Conservation (phyloP, 2,888 invertebrate genomes). For the Cancer borealis region DNA sequence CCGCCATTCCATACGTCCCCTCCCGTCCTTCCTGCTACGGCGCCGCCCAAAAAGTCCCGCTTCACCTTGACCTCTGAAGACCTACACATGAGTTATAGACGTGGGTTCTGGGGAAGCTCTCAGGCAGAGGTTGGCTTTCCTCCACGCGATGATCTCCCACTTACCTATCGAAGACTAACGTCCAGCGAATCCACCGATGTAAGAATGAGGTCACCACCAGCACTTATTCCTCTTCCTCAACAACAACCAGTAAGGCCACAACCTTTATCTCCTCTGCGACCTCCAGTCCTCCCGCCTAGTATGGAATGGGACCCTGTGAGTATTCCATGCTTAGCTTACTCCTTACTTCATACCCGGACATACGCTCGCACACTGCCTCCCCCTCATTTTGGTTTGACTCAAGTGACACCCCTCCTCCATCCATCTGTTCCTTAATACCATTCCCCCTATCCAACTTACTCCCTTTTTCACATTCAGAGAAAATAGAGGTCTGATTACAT, state of each 20-base stretch:
- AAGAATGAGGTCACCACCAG: conserved; percentile 59
- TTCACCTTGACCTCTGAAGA: conserved; percentile 48
- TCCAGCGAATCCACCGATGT: conserved; percentile 3
- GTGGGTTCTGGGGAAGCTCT: conserved; percentile 42
- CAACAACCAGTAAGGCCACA: conserved; percentile 53
- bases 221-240: conserved; percentile 59
- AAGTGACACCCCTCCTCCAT: conserved; percentile 57
- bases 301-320: conserved; percentile 65
- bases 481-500: not conserved
- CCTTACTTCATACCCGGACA: conserved; percentile 44
- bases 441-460: not conserved
- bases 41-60: conserved; percentile 59
- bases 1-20: conserved; percentile 42
- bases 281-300: conserved; percentile 39
- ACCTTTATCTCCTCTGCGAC: conserved; percentile 56
- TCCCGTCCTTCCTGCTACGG: conserved; percentile 8
- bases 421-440: conserved; percentile 54
- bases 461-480: not conserved
- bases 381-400: conserved; percentile 48
- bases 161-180: conserved; percentile 41
- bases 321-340: conserved; percentile 64
- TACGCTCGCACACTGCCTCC: conserved; percentile 57
- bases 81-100: conserved; percentile 55
- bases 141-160: conserved; percentile 48
- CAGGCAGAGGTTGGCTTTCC: conserved; percentile 40